phyloP scores from a whole-genome alignment of 2,797 vertebrate genomes.

The Trichosurus vulpecula region DNA sequence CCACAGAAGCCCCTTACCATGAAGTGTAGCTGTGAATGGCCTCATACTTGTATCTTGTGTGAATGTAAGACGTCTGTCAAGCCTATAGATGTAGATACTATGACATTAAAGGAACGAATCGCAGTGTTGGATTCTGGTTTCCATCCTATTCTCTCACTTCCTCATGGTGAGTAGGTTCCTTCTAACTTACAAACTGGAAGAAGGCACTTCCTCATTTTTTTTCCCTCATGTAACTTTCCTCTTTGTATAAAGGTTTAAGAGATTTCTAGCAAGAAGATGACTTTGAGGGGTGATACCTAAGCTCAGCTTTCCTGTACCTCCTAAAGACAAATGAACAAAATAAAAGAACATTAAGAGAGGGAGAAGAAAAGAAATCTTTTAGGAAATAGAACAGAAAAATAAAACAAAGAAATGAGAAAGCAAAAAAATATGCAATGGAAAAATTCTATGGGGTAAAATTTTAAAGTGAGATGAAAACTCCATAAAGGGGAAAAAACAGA shows the following conservation, averaged over 20 bases:
- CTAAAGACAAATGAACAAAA: not conserved
- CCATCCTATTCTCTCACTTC: slow-evolving; percentile 81
- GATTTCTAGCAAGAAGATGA: not conserved
- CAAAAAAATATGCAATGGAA: not conserved
- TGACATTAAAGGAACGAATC: slow-evolving; percentile 56
- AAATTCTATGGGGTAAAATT: not conserved
- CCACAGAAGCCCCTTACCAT: slow-evolving; percentile 71
- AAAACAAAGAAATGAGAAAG: not conserved
- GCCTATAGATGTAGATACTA: slow-evolving; percentile 46
- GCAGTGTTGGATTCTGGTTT: slow-evolving; percentile 76
- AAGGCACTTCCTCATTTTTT: not conserved
- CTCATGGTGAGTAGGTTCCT: slow-evolving; percentile 73
- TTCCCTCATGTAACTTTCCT: not conserved
- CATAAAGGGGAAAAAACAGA: not conserved
- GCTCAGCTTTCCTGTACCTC: not conserved
- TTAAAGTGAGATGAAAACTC: not conserved
- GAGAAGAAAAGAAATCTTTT: not conserved
- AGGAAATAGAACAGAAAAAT: not conserved
- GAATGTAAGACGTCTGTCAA: slow-evolving; percentile 68
- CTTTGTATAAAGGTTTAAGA: not conserved
- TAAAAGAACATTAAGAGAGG: not conserved
- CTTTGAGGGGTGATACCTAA: not conserved
- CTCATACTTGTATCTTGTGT: slow-evolving; percentile 79
- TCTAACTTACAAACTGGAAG: not conserved
- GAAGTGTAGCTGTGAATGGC: slow-evolving; percentile 78